phyloP scores from a whole-genome alignment of 2,888 invertebrate genomes.

The Geotrupes spiniger region DNA sequence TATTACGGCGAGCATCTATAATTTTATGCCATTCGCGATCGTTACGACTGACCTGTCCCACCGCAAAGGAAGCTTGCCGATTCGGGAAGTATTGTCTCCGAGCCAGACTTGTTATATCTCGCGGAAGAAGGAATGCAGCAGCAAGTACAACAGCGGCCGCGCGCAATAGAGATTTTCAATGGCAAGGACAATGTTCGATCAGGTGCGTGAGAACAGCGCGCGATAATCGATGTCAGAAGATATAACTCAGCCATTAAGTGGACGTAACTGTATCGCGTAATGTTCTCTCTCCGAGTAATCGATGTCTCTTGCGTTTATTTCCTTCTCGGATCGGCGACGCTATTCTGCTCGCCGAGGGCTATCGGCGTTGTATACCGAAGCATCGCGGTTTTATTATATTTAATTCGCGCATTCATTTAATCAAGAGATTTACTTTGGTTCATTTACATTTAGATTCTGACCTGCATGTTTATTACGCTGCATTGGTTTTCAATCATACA shows the following conservation, averaged over 20 bases:
- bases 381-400: no score
- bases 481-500: no score
- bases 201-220: conserved; percentile 32
- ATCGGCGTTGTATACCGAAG: no score
- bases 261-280: conserved; percentile 30
- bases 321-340: conserved; percentile 21
- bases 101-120: conserved; percentile 3
- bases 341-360: conserved; percentile 6
- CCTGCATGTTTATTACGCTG: no score
- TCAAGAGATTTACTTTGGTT: no score
- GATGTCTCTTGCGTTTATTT: conserved; percentile 33
- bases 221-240: conserved; percentile 29
- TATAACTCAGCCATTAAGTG: conserved; percentile 30
- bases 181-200: conserved; percentile 29
- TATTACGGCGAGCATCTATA: no score
- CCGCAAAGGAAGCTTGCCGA: no score
- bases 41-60: no score
- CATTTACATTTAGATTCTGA: no score
- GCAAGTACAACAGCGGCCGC: conserved; percentile 9
- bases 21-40: no score
- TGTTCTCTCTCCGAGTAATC: conserved; percentile 27
- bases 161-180: conserved; percentile 23
- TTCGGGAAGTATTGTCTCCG: no score
- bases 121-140: conserved; percentile 15
- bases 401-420: no score